A percentile compares a stretch with the other conserved stretches of the same genome.
Conservation (phyloP, 1,140 invertebrate genomes). For the Lepidurus packardi region DNA sequence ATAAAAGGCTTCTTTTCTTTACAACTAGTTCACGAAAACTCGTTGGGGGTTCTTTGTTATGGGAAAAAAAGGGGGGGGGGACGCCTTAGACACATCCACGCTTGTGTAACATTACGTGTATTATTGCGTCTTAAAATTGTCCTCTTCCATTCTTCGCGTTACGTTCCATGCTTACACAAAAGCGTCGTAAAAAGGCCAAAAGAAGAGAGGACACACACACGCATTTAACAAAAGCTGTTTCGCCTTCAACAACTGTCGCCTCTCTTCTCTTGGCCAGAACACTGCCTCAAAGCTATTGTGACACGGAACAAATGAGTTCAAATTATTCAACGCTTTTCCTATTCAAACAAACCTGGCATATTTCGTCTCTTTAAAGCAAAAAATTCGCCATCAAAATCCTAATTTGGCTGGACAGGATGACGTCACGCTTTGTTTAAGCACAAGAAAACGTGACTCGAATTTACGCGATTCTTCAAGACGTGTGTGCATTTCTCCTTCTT, state of each 20-base stretch:
- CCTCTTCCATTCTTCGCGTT: background rate
- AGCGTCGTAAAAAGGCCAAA: background rate
- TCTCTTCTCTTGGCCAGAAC: background rate
- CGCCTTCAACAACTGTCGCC: background rate
- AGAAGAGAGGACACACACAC: background rate
- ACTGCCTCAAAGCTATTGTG: background rate
- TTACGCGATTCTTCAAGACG: background rate
- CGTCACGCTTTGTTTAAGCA: background rate
- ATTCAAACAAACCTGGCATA: background rate
- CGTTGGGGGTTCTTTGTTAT: constrained; percentile 8
- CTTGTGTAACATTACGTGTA: constrained; percentile 16
- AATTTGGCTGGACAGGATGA: background rate
- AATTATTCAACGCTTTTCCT: background rate
- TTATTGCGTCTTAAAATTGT: background rate
- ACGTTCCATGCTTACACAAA: constrained; percentile 13
- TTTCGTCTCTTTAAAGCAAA: background rate
- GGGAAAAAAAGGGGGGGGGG: background rate
- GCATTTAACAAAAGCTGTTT: background rate
- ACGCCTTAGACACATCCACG: background rate
- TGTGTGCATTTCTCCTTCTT: background rate
- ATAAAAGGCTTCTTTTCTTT: background rate
- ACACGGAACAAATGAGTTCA: background rate
- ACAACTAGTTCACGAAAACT: background rate
- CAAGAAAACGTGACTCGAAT: background rate
- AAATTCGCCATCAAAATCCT: background rate